These are phyloP conservation scores for Rosalia funebris DNA, from an alignment of 2,888 invertebrate genomes.

Conservation along the genomic window DNA sequence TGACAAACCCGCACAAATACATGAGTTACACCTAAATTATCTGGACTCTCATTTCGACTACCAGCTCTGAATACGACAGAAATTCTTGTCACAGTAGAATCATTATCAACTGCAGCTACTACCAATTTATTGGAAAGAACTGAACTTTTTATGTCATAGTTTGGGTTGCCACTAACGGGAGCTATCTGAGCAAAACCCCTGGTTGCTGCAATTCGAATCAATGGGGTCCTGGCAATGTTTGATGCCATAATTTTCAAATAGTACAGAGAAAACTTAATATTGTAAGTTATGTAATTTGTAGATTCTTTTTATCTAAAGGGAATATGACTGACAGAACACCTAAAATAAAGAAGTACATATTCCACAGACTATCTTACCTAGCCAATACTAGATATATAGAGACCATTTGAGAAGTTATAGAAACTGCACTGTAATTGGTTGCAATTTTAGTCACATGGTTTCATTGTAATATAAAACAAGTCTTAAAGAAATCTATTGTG, in stretches of 20 bases:
- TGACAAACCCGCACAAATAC: slow-evolving; percentile 82
- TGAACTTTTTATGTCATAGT: slow-evolving; percentile 68
- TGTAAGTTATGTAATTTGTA: background rate
- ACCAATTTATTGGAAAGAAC: slow-evolving; percentile 78
- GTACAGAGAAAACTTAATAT: slow-evolving; percentile 10
- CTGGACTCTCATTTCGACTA: slow-evolving; percentile 83
- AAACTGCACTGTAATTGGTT: too few relatives aligned
- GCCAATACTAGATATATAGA: too few relatives aligned
- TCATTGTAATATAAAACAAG: too few relatives aligned
- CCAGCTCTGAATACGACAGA: slow-evolving; percentile 91
- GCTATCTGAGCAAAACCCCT: slow-evolving; percentile 72
- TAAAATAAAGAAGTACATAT: too few relatives aligned
- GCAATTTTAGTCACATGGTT: too few relatives aligned
- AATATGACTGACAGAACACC: too few relatives aligned
- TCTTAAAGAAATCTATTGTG: too few relatives aligned
- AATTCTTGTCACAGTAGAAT: slow-evolving; percentile 81
- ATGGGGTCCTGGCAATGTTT: slow-evolving; percentile 72
- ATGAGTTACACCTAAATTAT: slow-evolving; percentile 83
- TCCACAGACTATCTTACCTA: too few relatives aligned
- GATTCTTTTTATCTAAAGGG: too few relatives aligned
- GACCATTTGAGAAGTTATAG: too few relatives aligned
- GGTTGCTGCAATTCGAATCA: slow-evolving; percentile 74
- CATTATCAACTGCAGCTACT: slow-evolving; percentile 81
- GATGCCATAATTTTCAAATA: slow-evolving; percentile 74
- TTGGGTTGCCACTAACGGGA: slow-evolving; percentile 66